Percentiles rank a stretch among this genome's conserved stretches.
Evolutionary conservation across 64 coral and sea anemone genomes (phyloP).

Genomic region (Anthopleura sola): DNA sequence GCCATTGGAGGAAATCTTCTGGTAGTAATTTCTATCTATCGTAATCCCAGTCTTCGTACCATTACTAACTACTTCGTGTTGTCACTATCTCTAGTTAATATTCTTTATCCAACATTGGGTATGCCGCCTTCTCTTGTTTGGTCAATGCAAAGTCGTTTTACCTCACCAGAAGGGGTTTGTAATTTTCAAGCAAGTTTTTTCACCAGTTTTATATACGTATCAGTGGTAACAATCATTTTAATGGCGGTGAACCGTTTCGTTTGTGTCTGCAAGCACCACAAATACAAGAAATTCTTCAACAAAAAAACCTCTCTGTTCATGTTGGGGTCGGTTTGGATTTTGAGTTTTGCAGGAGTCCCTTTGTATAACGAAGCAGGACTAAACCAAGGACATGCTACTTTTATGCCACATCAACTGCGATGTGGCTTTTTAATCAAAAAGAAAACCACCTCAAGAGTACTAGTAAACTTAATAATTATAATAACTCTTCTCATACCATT

Average conservation of each 20-base stretch:
- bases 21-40: slow-evolving; percentile 18
- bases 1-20: slow-evolving; percentile 42
- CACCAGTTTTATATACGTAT: not conserved
- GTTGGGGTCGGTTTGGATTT: not conserved
- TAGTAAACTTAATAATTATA: slow-evolving; percentile 6
- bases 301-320: not conserved
- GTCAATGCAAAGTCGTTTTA: slow-evolving; percentile 13
- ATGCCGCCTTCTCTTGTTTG: not conserved
- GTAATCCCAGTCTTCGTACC: slow-evolving; percentile 28
- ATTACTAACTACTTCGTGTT: slow-evolving; percentile 38
- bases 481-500: slow-evolving; percentile 13
- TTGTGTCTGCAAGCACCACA: slow-evolving; percentile 24
- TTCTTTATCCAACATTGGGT: slow-evolving; percentile 10
- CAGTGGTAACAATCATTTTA: slow-evolving; percentile 19
- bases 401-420: not conserved
- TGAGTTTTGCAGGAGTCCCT: not conserved
- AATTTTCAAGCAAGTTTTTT: slow-evolving; percentile 33
- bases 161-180: slow-evolving; percentile 7
- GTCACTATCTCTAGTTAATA: slow-evolving; percentile 31
- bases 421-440: not conserved
- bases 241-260: slow-evolving; percentile 44
- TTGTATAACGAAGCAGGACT: not conserved
- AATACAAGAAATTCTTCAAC: slow-evolving; percentile 33
- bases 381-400: not conserved
- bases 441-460: slow-evolving; percentile 18